A percentile compares a stretch with the other conserved stretches of the same genome.
phyloP scores from a whole-genome alignment of 1,140 invertebrate genomes.

The Drosophila nannoptera region DNA sequence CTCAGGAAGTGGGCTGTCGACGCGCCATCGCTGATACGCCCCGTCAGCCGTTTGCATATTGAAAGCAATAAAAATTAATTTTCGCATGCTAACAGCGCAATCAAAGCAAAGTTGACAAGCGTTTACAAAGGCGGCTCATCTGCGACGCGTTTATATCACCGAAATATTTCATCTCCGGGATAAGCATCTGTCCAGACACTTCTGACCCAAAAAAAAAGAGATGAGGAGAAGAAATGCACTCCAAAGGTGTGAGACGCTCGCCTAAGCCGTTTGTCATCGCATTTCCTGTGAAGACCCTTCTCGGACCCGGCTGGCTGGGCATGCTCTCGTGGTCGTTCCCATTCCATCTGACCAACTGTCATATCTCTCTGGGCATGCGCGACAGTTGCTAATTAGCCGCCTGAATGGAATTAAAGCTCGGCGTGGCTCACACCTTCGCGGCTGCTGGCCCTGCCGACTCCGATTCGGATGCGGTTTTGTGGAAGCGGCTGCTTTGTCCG shows the following conservation, averaged over 20 bases:
- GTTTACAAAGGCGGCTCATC: conserved; percentile 67
- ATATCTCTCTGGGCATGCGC: conserved; percentile 63
- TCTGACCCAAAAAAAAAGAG: conserved; percentile 31
- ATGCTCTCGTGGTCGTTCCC: not conserved
- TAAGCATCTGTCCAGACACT: conserved; percentile 52
- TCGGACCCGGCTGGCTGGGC: not conserved
- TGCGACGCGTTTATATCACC: conserved; percentile 51
- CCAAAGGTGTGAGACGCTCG: conserved; percentile 47
- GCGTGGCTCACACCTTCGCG: conserved; percentile 63
- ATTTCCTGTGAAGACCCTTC: conserved; percentile 62
- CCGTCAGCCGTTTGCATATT: conserved; percentile 61
- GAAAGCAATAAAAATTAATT: conserved; percentile 73
- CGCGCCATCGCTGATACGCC: conserved; percentile 65
- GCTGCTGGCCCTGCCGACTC: conserved; percentile 11
- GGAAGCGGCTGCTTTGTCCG: conserved; percentile 55
- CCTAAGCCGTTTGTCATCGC: conserved; percentile 67
- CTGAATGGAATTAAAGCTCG: conserved; percentile 77
- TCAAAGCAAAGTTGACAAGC: conserved; percentile 76
- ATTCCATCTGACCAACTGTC: conserved; percentile 31
- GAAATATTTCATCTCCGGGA: conserved; percentile 71
- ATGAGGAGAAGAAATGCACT: conserved; percentile 10
- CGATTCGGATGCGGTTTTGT: conserved; percentile 10
- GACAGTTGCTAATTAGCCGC: conserved; percentile 74
- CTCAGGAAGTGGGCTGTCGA: conserved; percentile 57
- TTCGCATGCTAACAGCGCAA: conserved; percentile 71